These are phyloP conservation scores for Brachionus angularis DNA, from an alignment of 1,140 invertebrate genomes.

Conservation along the genomic window DNA sequence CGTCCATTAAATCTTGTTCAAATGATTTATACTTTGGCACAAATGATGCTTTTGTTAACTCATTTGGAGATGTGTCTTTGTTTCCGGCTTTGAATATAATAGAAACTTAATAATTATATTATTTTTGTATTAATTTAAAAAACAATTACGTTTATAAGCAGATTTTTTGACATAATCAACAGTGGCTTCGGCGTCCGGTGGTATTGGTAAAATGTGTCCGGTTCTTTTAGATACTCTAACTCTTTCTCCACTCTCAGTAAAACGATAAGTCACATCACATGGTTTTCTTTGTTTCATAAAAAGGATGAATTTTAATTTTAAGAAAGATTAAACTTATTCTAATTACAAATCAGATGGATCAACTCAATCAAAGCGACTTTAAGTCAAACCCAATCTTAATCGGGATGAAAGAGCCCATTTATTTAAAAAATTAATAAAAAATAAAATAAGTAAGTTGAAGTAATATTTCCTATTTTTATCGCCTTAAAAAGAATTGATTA, in stretches of 20 bases:
- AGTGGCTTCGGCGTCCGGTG: constrained; percentile 70
- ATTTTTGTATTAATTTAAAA: not conserved
- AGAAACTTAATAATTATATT: not conserved
- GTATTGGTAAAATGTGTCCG: constrained; percentile 83
- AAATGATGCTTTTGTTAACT: constrained; percentile 71
- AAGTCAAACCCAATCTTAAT: no score
- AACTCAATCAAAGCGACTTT: no score
- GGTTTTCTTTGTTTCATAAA: constrained; percentile 58
- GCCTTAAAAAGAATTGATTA: no score
- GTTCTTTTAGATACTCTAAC: constrained; percentile 80
- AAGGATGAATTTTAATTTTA: constrained; percentile 6
- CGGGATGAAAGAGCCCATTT: no score
- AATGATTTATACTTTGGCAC: constrained; percentile 77
- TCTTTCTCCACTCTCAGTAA: constrained; percentile 78
- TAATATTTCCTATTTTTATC: no score
- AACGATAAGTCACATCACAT: constrained; percentile 80
- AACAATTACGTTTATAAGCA: constrained; percentile 64
- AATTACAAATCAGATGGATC: constrained; percentile 81
- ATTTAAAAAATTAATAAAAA: no score
- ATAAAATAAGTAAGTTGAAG: no score
- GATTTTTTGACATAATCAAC: constrained; percentile 74
- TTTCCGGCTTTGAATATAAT: constrained; percentile 47
- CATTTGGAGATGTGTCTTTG: constrained; percentile 73
- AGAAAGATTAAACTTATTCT: not conserved
- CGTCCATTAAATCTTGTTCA: constrained; percentile 93